Conservation (phyloP, 2,113 vertebrate species). For the Hypomesus transpacificus region DNA sequence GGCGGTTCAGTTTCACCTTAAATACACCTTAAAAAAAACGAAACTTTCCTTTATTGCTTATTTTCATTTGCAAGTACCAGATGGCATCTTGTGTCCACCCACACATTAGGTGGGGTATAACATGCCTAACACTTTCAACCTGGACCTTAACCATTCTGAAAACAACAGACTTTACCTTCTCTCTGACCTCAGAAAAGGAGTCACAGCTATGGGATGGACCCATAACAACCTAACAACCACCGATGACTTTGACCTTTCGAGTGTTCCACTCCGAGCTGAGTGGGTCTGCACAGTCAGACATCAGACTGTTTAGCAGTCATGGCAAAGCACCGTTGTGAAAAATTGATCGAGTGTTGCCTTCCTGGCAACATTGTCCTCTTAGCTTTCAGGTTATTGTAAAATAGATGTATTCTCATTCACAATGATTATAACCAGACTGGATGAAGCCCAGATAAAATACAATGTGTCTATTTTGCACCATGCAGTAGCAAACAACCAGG, state of each 20-base stretch:
- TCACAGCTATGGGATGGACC: background rate
- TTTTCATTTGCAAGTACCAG: slow-evolving; percentile 27
- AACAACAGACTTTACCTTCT: background rate
- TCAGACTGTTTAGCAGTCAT: background rate
- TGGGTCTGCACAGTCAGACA: background rate
- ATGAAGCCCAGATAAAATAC: slow-evolving; percentile 31
- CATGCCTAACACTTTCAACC: slow-evolving; percentile 22
- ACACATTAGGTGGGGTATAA: slow-evolving; percentile 23
- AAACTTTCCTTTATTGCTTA: slow-evolving; percentile 17
- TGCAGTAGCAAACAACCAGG: no score
- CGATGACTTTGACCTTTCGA: background rate
- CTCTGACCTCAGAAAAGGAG: background rate
- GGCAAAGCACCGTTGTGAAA: background rate
- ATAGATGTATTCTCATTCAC: slow-evolving; percentile 25
- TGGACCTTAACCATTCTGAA: slow-evolving; percentile 19
- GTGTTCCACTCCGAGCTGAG: background rate
- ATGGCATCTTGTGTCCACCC: slow-evolving; percentile 43
- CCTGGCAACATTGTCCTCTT: slow-evolving; percentile 1
- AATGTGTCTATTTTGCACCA: no score
- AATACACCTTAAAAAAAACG: slow-evolving; percentile 1
- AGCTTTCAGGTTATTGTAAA: slow-evolving; percentile 25
- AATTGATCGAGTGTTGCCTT: background rate
- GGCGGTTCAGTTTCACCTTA: background rate
- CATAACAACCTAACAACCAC: background rate
- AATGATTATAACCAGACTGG: slow-evolving; percentile 25